Conservation (phyloP, 1,140 invertebrate genomes). For the Notospermus geniculatus region DNA sequence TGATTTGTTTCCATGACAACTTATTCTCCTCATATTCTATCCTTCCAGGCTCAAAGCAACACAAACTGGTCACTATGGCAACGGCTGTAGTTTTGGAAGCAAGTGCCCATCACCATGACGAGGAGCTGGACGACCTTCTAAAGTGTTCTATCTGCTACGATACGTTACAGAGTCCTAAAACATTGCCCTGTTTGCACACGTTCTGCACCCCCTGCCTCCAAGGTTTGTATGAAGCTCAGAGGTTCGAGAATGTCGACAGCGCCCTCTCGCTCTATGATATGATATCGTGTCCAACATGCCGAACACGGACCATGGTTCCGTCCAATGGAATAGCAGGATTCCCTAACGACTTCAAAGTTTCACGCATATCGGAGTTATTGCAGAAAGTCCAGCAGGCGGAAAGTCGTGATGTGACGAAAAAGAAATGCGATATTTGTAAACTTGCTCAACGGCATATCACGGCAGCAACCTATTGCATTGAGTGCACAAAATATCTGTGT, state of each 20-base stretch:
- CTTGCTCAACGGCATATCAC: background rate
- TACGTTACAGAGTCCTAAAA: background rate
- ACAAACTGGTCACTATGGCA: no score
- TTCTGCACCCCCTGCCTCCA: background rate
- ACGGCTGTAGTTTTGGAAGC: no score
- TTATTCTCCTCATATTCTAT: no score
- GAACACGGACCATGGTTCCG: constrained; percentile 1
- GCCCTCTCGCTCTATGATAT: background rate
- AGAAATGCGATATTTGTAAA: constrained; percentile 9
- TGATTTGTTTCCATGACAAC: no score
- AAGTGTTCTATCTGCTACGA: constrained; percentile 8
- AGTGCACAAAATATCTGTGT: constrained; percentile 1
- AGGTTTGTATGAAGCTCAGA: background rate
- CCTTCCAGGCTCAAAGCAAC: no score
- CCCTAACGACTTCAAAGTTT: constrained; percentile 9
- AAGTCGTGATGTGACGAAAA: background rate
- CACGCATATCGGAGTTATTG: background rate
- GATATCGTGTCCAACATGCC: constrained; percentile 3
- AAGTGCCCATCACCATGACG: no score
- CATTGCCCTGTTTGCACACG: constrained; percentile 6
- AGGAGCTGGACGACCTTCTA: background rate
- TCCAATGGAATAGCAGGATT: background rate
- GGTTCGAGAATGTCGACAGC: no score
- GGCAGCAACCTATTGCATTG: background rate
- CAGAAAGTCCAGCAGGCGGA: background rate